Base-by-base conservation (phyloP, 2,113 vertebrate species). In the Gila orcuttii region DNA sequence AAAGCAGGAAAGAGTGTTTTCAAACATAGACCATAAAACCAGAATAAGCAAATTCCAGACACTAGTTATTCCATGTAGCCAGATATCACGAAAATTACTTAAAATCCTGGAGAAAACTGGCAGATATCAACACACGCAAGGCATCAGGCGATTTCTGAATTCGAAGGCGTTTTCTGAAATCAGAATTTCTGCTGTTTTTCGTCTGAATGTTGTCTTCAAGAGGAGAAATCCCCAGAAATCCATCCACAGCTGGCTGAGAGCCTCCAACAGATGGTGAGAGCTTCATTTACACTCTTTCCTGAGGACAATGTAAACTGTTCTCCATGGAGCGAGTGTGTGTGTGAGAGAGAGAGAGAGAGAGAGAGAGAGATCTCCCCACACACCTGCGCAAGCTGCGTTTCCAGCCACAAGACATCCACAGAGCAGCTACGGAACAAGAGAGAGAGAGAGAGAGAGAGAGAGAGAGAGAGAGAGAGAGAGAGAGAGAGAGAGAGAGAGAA, bases 341-440 rank as follows among this genome's bases (percentile, higher is more conserved):
- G 39, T 1, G 39, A 89, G 88, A 86, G 82, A 62, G 21, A 71
- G 6, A 9, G 47, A 7, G 39, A 47, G 6, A 9, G 47, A 7
- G 39, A 47, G 23, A 62, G 42, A 75, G 42, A 50, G 71, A 75
- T 75, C 39, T 50, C 73, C 42, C 73, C 39, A 25, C 71, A 83
- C 85, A 87, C 85, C 88, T 89, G 82, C 60, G 87, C 87, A 84
- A 28, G 92, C 88, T 84, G 85, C n/a, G 28, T 77, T 86, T 79
- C 86, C 85, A 62, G 86, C 89, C 90, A 92, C 90, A 88, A 93
- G 91, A 94, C 75, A 91, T 93, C 93, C 90, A 92, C 93, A 93
- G 92, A 93, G 85, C 92, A 89, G 93, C 91, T 93, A 91, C 90
- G 90, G 92, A 91, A 94, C 42, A 2, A 64, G 45, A 28, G 19